phyloP scores from a whole-genome alignment of 1,140 invertebrate species.

The Nomia melanderi region DNA sequence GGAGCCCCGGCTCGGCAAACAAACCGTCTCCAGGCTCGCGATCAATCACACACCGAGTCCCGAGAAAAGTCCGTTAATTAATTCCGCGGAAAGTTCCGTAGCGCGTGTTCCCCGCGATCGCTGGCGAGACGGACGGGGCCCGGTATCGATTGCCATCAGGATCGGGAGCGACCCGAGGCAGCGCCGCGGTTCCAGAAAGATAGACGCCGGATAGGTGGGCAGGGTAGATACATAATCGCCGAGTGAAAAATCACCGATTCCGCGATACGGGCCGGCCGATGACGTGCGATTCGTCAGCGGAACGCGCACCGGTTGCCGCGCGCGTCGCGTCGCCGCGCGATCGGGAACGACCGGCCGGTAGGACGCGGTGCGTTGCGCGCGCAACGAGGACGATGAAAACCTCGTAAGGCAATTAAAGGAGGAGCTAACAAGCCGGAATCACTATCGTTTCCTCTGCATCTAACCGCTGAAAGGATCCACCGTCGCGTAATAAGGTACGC shows the following conservation, averaged over 20 bases:
- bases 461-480: slow-evolving; percentile 72
- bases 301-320: not conserved
- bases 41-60: too few species aligned
- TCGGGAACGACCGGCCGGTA: too few species aligned
- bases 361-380: slow-evolving; percentile 51
- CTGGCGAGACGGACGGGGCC: too few species aligned
- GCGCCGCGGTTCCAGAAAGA: not conserved
- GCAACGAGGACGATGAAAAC: slow-evolving; percentile 75
- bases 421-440: slow-evolving; percentile 76
- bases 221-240: not conserved
- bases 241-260: slow-evolving; percentile 17
- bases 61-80: too few species aligned
- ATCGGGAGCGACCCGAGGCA: not conserved
- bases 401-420: slow-evolving; percentile 75
- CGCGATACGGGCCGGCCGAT: slow-evolving; percentile 7
- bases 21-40: too few species aligned
- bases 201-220: not conserved
- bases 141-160: slow-evolving; percentile 4
- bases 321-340: too few species aligned
- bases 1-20: too few species aligned
- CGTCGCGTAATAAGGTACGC: slow-evolving; percentile 69
- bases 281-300: slow-evolving; percentile 22
- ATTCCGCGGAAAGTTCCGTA: too few species aligned
- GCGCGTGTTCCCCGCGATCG: too few species aligned
- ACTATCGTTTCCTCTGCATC: slow-evolving; percentile 78